Percentiles rank a stretch among this genome's conserved stretches.
Evolutionary conservation across 2,797 vertebrate species (phyloP).

Genomic region (Erethizon dorsatum): DNA sequence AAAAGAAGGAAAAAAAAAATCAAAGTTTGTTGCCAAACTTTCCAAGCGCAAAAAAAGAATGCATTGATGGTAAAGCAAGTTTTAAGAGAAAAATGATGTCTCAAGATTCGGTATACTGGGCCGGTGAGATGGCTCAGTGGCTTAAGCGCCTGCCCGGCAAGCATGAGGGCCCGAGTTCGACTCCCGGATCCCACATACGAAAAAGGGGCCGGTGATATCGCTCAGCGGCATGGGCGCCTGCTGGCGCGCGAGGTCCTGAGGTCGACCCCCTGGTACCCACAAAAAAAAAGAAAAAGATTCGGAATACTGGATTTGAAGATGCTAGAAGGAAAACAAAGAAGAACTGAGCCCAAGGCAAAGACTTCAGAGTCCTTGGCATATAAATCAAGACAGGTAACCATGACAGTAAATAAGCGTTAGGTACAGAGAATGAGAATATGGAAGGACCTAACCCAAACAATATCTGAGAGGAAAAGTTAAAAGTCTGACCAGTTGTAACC

Average conservation of each 20-base stretch:
- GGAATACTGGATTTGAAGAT: not conserved
- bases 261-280: no score
- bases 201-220: no score
- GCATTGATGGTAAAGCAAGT: not conserved
- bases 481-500: not conserved
- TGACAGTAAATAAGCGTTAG: not conserved
- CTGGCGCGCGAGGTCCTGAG: no score
- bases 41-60: conserved; percentile 1
- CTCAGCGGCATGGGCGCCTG: no score
- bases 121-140: no score
- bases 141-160: no score
- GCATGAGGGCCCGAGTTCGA: no score
- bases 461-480: not conserved
- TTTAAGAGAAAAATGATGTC: not conserved
- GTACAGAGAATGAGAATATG: not conserved
- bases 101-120: not conserved
- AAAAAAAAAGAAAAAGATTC: no score
- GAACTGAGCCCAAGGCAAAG: not conserved
- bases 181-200: no score
- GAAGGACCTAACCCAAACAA: not conserved
- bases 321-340: not conserved
- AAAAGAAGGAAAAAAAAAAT: not conserved
- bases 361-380: not conserved
- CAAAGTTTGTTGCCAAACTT: not conserved
- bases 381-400: not conserved